Base-by-base conservation (phyloP, 2,888 invertebrate species). In the Ceriagrion tenellum region DNA sequence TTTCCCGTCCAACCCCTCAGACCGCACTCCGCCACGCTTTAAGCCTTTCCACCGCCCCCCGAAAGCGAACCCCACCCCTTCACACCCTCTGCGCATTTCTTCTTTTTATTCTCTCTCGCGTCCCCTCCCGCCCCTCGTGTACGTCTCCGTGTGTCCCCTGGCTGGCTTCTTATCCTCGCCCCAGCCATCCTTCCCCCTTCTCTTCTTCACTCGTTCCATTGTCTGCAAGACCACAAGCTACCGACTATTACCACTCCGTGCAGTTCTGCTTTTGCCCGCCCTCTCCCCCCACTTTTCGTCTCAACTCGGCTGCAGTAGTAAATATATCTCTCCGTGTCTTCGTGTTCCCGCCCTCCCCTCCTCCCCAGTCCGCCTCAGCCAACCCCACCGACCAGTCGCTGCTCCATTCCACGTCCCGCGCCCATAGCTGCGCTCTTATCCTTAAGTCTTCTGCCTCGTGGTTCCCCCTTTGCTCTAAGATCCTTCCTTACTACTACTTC, bases 301-400 rank as follows among this genome's bases (percentile, higher is more conserved):
- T 63, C 35, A 35, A 93, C 93, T 55, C 69, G 26, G 47, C 69
- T 93, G 81, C 81, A 35, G 81, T 69, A 74, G 91, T 69, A 74
- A 81, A 81, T 55, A 40, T 63, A 93, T 93, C 74, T 40, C 35
- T 13, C 69, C 13, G 23, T 56, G 23, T 30, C 30, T 55, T 90
- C 16, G 12, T 56, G 56, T 56, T 16, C 90, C 90, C 59, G 26
- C 63, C 55, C 56, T 56, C 90, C 56, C 56, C 18, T 59, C 59
- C 23, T 91, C 69, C 20, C 56, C 56, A 56, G 56, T 56, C 16
- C 56, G 56, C 56, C 63, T 40, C 16, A 35, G 35, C 91, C 59
- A 56, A 35, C n/a, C 30, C 30, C 12, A 56, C 8, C 59, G 4
- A 0, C 35, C 56, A n/a, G 16, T 90, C 56, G 20, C 56, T 55